phyloP scores from a whole-genome alignment of 2,113 vertebrate genomes.

The human (Homo sapiens) region GRCh38 chr7:7550001-7550500 shows the following conservation, averaged over 20 bases:
- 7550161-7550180: neutral
- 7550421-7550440: neutral
- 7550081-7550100: neutral
- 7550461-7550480: neutral
- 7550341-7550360: neutral
- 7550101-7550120: neutral
- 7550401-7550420: neutral
- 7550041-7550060: neutral
- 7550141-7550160: neutral
- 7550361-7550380: neutral
- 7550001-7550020: conserved; percentile 1
- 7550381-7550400: neutral
- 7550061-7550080: neutral
- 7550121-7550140: neutral
- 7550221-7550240: neutral
- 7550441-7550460: neutral
- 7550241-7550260: neutral
- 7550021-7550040: conserved; percentile 26
- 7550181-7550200: neutral
- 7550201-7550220: neutral
- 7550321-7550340: neutral
- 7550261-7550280: neutral
- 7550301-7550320: neutral
- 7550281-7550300: neutral
- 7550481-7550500: neutral